Percentiles rank a stretch among this genome's conserved stretches.
Conservation (phyloP, 2,888 invertebrate genomes). For the Malacosoma neustria region DNA sequence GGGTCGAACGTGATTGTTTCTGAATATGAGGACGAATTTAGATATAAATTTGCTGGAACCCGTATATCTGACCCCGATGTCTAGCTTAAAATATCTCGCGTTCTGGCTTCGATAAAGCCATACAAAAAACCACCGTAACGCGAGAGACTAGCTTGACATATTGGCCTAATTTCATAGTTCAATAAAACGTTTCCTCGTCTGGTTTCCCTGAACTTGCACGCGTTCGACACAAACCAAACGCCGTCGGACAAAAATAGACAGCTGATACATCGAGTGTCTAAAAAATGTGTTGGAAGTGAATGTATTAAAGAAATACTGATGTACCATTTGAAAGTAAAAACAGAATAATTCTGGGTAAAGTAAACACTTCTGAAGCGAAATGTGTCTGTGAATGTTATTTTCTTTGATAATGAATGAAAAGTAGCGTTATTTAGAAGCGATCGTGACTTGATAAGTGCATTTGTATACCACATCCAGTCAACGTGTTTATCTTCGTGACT, state of each 20-base stretch:
- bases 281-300: constrained; percentile 18
- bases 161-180: constrained; percentile 46
- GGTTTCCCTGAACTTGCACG: constrained; percentile 66
- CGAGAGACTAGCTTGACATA: constrained; percentile 28
- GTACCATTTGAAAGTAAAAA: background rate
- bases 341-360: background rate
- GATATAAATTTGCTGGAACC: constrained; percentile 31
- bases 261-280: constrained; percentile 30
- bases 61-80: constrained; percentile 33
- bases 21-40: constrained; percentile 28
- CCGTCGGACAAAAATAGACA: constrained; percentile 37
- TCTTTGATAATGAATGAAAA: background rate
- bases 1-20: constrained; percentile 50
- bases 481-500: constrained; percentile 11
- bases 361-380: background rate
- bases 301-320: constrained; percentile 3
- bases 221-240: constrained; percentile 26
- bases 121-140: constrained; percentile 1
- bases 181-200: constrained; percentile 52
- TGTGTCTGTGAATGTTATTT: background rate
- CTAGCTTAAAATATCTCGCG: constrained; percentile 23
- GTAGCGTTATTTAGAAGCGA: background rate
- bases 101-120: constrained; percentile 14
- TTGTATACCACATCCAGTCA: constrained; percentile 22
- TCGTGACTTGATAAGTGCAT: constrained; percentile 11